Evolutionary conservation across 2,888 invertebrate species (phyloP).

Genomic region (Shargacucullia verbasci): DNA sequence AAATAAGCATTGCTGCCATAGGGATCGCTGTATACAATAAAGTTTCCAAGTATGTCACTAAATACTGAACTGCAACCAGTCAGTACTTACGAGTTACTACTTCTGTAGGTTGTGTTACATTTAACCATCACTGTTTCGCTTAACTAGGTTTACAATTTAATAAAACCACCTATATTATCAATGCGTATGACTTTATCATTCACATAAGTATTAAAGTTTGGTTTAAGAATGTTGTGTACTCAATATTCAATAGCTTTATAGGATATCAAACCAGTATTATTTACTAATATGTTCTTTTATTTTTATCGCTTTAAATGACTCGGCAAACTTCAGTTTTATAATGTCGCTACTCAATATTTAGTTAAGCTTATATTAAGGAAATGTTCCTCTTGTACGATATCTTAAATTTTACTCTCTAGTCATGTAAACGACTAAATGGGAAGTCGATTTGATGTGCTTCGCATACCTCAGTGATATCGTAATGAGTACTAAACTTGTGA

Average conservation of each 20-base stretch:
- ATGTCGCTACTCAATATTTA: slow-evolving; percentile 14
- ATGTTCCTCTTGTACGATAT: slow-evolving; percentile 33
- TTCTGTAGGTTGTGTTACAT: slow-evolving; percentile 1
- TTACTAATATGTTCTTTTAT: slow-evolving; percentile 24
- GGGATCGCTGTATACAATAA: not conserved
- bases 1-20: too few relatives aligned
- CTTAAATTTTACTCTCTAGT: slow-evolving; percentile 50
- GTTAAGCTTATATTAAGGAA: slow-evolving; percentile 22
- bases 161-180: slow-evolving; percentile 4
- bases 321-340: slow-evolving; percentile 11
- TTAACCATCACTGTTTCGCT: slow-evolving; percentile 10
- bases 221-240: slow-evolving; percentile 10
- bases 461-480: slow-evolving; percentile 21
- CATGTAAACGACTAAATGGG: slow-evolving; percentile 41
- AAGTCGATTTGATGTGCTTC: slow-evolving; percentile 24
- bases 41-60: not conserved
- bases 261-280: slow-evolving; percentile 43
- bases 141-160: slow-evolving; percentile 18
- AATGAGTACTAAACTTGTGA: slow-evolving; percentile 25
- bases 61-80: not conserved
- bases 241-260: slow-evolving; percentile 13
- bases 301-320: slow-evolving; percentile 5
- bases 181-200: slow-evolving; percentile 6
- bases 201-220: not conserved
- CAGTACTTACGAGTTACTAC: slow-evolving; percentile 2